A percentile compares a stretch with the other conserved stretches of the same genome.
These are phyloP conservation scores for Aphrophora alni DNA, from an alignment of 2,888 invertebrate genomes.

Conservation along the genomic window DNA sequence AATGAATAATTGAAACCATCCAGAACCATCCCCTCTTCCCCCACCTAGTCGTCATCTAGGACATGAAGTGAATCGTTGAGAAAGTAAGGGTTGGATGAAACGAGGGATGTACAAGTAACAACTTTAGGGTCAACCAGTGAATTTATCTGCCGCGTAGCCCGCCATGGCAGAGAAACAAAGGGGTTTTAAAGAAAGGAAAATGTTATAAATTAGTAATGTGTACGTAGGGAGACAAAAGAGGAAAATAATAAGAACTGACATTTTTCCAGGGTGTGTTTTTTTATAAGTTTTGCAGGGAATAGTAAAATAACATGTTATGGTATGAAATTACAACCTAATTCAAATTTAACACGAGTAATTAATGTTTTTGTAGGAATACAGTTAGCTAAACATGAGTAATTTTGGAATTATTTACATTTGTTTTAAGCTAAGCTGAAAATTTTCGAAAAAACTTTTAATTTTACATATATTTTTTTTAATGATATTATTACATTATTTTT, in stretches of 20 bases:
- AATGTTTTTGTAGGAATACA: too few relatives aligned
- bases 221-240: background rate
- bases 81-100: too few relatives aligned
- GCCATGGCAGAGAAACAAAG: background rate
- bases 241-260: background rate
- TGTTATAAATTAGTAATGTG: background rate
- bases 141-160: background rate
- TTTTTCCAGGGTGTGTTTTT: background rate
- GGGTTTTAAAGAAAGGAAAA: background rate
- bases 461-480: too few relatives aligned
- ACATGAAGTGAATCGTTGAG: background rate
- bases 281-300: background rate
- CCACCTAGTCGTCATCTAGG: background rate
- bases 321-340: too few relatives aligned
- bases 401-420: too few relatives aligned
- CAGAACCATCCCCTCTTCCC: too few relatives aligned
- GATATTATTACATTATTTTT: too few relatives aligned
- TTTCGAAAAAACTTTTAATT: too few relatives aligned
- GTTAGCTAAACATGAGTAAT: too few relatives aligned
- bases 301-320: background rate
- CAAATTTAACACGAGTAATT: too few relatives aligned
- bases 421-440: too few relatives aligned
- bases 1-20: background rate
- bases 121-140: slow-evolving; percentile 6
- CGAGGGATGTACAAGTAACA: background rate